Base-by-base conservation (phyloP, 1,140 invertebrate genomes). In the Parapsyche elsis region DNA sequence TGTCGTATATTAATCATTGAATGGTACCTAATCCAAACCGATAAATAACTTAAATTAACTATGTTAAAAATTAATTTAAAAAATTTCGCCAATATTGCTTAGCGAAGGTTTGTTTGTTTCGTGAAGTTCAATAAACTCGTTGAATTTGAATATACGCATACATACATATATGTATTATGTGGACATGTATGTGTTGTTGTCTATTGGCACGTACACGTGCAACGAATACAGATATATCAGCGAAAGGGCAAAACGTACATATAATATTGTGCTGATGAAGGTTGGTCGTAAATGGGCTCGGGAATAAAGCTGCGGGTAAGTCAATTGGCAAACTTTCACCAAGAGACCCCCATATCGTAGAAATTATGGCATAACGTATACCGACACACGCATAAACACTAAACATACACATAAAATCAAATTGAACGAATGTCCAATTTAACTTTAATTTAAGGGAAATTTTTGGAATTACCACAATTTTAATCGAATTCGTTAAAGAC, bases 271-370 rank as follows among this genome's bases (percentile, higher is more conserved):
- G 64, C 64, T 67, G 64, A 67, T 67, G 64, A 67, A 67, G 64
- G 64, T 67, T 67, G 23, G 64, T 67, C 64, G 21, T 67, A 67
- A 67, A 67, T 67, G 24, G 64, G 64, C 24, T 67, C 23, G 23
- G 64, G 64, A 67, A 67, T 67, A 67, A 67, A 67, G 64, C 64
- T 67, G 64, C 64, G 64, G 64, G 64, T 67, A 67, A 67, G 64
- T 67, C 64, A 67, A 67, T 67, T 67, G 64, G 64, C 23, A 67
- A 67, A 67, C 64, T 67, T 67, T 67, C 64, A 12, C 64, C 23
- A 67, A 67, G 21, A 30, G 64, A 67, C 64, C 64, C 64, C 21
- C 19, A 23, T 67, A 67, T 67, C 64, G 64, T 14, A 23, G 64
- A 67, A 67, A 67, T 67, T 67, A 67, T 67, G 64, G 64, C 64